Conservation (phyloP, 2,797 vertebrate species). For the Tinamus major region DNA sequence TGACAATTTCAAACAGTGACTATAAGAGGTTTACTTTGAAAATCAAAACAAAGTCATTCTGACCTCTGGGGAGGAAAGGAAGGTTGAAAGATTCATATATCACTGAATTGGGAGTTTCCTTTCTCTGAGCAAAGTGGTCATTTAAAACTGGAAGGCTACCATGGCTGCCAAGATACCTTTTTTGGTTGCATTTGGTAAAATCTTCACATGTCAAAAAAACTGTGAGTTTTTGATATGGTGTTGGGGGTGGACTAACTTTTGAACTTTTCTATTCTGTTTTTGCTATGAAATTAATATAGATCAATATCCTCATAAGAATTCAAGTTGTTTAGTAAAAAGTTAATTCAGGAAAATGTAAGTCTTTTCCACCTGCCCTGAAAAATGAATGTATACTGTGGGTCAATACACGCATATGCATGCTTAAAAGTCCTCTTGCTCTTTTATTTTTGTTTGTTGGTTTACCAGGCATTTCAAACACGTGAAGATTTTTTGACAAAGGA, state of each 20-base stretch:
- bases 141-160: constrained; percentile 38
- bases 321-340: not conserved
- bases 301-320: not conserved
- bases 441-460: not conserved
- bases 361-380: not conserved
- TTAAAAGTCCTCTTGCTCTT: not conserved
- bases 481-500: not conserved
- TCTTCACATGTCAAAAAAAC: not conserved
- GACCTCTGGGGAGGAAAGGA: not conserved
- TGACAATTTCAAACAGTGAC: not conserved
- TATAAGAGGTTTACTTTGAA: not conserved
- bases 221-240: not conserved
- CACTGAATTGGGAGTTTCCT: constrained; percentile 15
- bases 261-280: not conserved
- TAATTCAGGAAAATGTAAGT: not conserved
- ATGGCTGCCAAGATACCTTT: constrained; percentile 11
- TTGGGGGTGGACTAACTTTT: not conserved
- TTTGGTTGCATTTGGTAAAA: not conserved
- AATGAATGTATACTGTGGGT: not conserved
- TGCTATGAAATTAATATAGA: not conserved
- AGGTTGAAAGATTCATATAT: constrained; percentile 8
- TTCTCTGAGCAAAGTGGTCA: constrained; percentile 9
- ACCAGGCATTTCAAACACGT: not conserved
- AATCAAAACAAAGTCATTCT: not conserved
- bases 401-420: fast-evolving